phyloP scores from a whole-genome alignment of 1,140 invertebrate genomes.

The Zophobas morio region DNA sequence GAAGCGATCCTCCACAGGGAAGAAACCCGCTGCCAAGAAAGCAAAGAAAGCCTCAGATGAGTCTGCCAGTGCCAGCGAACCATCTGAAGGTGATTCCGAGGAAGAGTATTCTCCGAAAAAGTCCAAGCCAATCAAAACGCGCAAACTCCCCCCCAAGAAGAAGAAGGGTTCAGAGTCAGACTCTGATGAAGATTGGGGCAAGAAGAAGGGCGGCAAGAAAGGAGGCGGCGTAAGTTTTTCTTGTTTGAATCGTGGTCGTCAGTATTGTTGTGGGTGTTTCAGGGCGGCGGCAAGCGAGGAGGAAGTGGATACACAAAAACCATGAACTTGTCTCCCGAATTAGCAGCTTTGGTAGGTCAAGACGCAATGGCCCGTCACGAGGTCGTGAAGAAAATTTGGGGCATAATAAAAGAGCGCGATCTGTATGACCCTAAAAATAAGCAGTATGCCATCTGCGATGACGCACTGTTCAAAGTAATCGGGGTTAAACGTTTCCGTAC shows the following conservation, averaged over 20 bases:
- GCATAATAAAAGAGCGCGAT: slow-evolving; percentile 92
- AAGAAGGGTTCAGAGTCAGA: slow-evolving; percentile 83
- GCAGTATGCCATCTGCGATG: slow-evolving; percentile 94
- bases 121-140: slow-evolving; percentile 67
- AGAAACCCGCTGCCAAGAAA: slow-evolving; percentile 72
- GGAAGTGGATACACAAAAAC: slow-evolving; percentile 86
- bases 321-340: slow-evolving; percentile 87
- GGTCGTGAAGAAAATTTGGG: slow-evolving; percentile 94
- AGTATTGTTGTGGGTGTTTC: slow-evolving; percentile 35
- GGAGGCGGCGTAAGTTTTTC: slow-evolving; percentile 63
- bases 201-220: slow-evolving; percentile 72
- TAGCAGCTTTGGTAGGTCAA: slow-evolving; percentile 88
- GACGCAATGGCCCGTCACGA: slow-evolving; percentile 91
- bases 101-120: slow-evolving; percentile 81
- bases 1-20: slow-evolving; percentile 71
- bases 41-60: slow-evolving; percentile 75
- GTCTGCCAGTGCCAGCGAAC: slow-evolving; percentile 72
- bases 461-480: slow-evolving; percentile 90
- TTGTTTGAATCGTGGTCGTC: slow-evolving; percentile 2
- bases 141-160: slow-evolving; percentile 71
- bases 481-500: slow-evolving; percentile 91
- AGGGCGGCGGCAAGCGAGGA: slow-evolving; percentile 68
- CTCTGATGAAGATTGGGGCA: slow-evolving; percentile 85
- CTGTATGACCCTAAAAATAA: slow-evolving; percentile 95
- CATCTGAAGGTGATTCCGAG: slow-evolving; percentile 76